Evolutionary conservation across 2,797 vertebrate species (phyloP), one percentile per base, ranked within the genome.

Genomic region (Lerista edwardsae): DNA sequence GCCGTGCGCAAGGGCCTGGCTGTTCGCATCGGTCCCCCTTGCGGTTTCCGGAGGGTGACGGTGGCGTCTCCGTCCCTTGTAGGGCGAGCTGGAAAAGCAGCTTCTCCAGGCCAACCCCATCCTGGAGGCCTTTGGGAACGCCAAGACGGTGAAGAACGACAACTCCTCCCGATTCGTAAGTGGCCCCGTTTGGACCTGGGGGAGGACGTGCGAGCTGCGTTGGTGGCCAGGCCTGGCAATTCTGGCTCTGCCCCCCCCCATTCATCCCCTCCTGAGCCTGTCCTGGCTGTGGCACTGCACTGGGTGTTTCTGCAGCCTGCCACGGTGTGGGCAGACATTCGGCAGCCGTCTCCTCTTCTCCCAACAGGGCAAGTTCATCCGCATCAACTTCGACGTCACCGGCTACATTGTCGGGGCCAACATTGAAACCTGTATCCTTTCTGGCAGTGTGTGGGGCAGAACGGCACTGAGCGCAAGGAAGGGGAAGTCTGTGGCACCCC

Each of bases 81-180:
- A 99, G 98, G 98, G 98, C 76, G 98, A 99, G 97, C 96, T 99
- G 90, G 98, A 99, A 96, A 99, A 99, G 93, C 98, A 99, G 93
- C 98, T 99, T 87, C 96, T 99, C 78, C 98, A 99, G 96, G 97
- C 98, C 88, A 99, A 99, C 83, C 98, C 98, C 64, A 99, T 99
- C 88, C 96, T 99, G 90, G 98, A 99, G 95, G 98, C 98, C 86
- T 99, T 99, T 39, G 98, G 98, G 94, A 99, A 99, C 12, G 98
- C 98, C 90, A 99, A 99, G 95, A 99, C 98, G 2, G 98, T 99
- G 93, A 99, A 99, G 96, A 99, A 99, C 6, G 98, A 99, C 95
- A 99, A 99, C 95, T 99, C 98, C 14, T 99, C 98, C 25, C 92
- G 98, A 96, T 99, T 99, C 6, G 98, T 99, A 94, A 98, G 98